These are phyloP conservation scores for Agriotes lineatus DNA, from an alignment of 2,888 invertebrate genomes.

Conservation along the genomic window DNA sequence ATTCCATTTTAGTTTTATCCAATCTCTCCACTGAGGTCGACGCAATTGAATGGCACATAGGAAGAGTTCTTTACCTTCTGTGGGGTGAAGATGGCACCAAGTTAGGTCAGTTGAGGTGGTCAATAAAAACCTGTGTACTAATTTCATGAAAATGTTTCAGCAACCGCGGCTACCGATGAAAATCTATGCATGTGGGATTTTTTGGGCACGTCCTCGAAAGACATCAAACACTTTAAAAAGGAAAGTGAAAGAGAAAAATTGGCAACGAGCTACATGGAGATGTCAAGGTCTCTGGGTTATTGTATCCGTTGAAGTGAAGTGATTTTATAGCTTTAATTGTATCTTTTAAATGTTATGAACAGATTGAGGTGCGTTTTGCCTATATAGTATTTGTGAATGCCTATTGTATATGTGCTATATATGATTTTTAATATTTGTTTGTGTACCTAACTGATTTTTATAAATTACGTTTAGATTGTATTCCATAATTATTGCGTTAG, in stretches of 20 bases:
- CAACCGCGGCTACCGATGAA: slow-evolving; percentile 32
- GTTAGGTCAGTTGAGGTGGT: slow-evolving; percentile 13
- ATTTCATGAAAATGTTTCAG: slow-evolving; percentile 9
- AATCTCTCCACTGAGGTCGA: slow-evolving; percentile 25
- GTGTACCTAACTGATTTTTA: no score
- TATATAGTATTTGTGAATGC: no score
- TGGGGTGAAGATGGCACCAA: slow-evolving; percentile 25
- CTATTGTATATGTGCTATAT: no score
- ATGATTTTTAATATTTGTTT: no score
- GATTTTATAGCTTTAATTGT: no score
- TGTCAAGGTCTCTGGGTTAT: slow-evolving; percentile 8
- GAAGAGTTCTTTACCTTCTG: slow-evolving; percentile 24
- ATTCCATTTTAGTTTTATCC: slow-evolving; percentile 14
- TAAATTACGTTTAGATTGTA: no score
- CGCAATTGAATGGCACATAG: slow-evolving; percentile 28
- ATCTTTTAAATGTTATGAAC: no score
- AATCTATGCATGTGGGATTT: slow-evolving; percentile 35
- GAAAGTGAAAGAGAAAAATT: neutral
- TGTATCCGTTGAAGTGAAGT: slow-evolving; percentile 25
- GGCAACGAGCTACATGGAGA: neutral
- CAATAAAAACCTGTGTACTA: neutral
- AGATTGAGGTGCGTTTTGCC: no score
- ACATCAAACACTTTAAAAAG: neutral
- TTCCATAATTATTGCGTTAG: no score
- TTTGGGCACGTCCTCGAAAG: slow-evolving; percentile 13